Percentiles rank a stretch among this genome's conserved stretches.
Conservation (phyloP, 1,140 invertebrate genomes). For the Himalopsyche phryganea region DNA sequence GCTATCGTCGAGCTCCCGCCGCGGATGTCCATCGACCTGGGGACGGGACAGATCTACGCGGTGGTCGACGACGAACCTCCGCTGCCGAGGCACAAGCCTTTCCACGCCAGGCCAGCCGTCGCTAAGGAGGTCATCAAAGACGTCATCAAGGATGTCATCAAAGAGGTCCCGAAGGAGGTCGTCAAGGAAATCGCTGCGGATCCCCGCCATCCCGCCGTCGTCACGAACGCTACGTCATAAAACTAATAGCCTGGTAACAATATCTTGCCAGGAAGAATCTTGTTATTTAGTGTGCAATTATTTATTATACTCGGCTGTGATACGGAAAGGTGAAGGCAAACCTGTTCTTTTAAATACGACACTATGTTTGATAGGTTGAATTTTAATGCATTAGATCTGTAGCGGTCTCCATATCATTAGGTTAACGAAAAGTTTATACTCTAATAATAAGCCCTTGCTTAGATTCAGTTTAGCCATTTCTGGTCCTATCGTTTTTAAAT, state of each 20-base stretch:
- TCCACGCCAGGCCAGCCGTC: neutral
- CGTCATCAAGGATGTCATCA: neutral
- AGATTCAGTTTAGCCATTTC: too few species aligned
- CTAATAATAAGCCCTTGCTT: too few species aligned
- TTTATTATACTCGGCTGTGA: slow-evolving; percentile 1
- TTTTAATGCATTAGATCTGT: too few species aligned
- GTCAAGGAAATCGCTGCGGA: neutral
- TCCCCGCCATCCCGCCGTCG: neutral
- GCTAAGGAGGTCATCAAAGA: neutral
- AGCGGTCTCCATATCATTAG: too few species aligned
- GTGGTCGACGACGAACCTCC: slow-evolving; percentile 33
- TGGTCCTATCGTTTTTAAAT: too few species aligned
- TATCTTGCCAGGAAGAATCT: neutral
- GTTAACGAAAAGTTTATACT: too few species aligned
- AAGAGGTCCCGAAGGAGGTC: neutral
- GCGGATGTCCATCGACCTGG: slow-evolving; percentile 46
- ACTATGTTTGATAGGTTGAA: too few species aligned
- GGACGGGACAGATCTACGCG: slow-evolving; percentile 50
- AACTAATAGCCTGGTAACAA: too few species aligned
- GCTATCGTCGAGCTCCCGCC: slow-evolving; percentile 50
- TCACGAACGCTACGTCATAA: too few species aligned
- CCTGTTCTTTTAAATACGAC: too few species aligned
- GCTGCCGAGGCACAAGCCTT: neutral
- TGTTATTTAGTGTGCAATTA: neutral
- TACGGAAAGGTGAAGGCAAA: neutral